Evolutionary conservation across 2,888 invertebrate species (phyloP).

Genomic region (Girardia tigrina): DNA sequence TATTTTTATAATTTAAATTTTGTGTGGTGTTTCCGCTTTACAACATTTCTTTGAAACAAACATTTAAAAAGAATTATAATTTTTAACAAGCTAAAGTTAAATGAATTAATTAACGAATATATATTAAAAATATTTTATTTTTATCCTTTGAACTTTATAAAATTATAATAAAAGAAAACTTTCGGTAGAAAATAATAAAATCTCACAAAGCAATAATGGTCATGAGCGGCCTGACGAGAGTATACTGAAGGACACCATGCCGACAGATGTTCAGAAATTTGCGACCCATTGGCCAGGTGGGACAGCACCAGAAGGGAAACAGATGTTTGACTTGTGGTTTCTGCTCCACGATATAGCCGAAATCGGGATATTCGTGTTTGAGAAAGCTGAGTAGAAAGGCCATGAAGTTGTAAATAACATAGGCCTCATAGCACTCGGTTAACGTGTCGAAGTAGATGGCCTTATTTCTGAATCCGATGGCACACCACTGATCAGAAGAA

Average conservation of each 20-base stretch:
- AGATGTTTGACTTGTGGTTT: constrained; percentile 75
- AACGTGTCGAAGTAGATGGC: constrained; percentile 81
- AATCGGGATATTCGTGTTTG: constrained; percentile 64
- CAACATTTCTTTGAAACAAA: too few relatives aligned
- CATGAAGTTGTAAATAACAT: constrained; percentile 95
- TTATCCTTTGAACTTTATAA: too few relatives aligned
- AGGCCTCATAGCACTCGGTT: constrained; percentile 89
- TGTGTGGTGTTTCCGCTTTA: too few relatives aligned
- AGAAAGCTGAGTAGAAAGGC: constrained; percentile 77
- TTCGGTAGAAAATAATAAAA: not conserved
- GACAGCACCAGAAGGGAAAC: constrained; percentile 70
- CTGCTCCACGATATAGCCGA: constrained; percentile 57
- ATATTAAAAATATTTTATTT: too few relatives aligned
- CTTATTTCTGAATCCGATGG: constrained; percentile 68
- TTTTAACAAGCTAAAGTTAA: too few relatives aligned
- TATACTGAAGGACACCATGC: constrained; percentile 87
- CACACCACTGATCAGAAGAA: constrained; percentile 61
- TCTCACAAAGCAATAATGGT: constrained; percentile 75
- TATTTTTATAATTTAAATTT: too few relatives aligned
- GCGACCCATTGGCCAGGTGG: constrained; percentile 82
- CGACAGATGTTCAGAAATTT: constrained; percentile 85
- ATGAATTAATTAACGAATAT: too few relatives aligned
- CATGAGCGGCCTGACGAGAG: constrained; percentile 73
- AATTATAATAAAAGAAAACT: too few relatives aligned
- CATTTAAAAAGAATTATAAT: too few relatives aligned